These are phyloP conservation scores for Xenentodon cancila DNA, from an alignment of 2,797 vertebrate species.

Conservation along the genomic window DNA sequence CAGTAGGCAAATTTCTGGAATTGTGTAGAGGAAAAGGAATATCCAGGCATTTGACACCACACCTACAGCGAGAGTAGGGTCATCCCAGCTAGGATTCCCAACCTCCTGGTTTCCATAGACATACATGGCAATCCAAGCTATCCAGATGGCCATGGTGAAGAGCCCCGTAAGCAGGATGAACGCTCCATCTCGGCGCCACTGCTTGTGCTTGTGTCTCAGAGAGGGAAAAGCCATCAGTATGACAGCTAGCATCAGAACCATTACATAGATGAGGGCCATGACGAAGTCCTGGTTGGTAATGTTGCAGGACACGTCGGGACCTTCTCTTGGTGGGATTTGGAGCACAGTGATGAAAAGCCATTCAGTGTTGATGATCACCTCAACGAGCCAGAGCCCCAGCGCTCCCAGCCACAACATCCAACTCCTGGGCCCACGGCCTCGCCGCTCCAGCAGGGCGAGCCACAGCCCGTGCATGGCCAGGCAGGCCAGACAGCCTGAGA, in stretches of 20 bases:
- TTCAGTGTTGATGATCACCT: conserved; percentile 92
- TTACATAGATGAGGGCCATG: conserved; percentile 90
- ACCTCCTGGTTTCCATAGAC: conserved; percentile 80
- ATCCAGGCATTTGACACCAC: conserved; percentile 87
- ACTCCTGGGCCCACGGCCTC: conserved; percentile 77
- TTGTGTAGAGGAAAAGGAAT: conserved; percentile 87
- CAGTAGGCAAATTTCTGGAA: conserved; percentile 89
- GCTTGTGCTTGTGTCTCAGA: conserved; percentile 82
- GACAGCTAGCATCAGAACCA: conserved; percentile 85
- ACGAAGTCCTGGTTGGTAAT: conserved; percentile 89
- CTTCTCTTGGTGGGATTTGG: conserved; percentile 6
- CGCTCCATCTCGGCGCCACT: conserved; percentile 82
- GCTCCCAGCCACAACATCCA: conserved; percentile 85
- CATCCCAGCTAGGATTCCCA: conserved; percentile 83
- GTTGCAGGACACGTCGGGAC: conserved; percentile 72
- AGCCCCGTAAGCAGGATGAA: conserved; percentile 86
- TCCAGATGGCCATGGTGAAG: conserved; percentile 87
- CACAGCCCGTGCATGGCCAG: conserved; percentile 86
- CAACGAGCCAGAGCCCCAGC: conserved; percentile 85
- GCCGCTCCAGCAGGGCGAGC: conserved; percentile 83
- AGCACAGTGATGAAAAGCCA: conserved; percentile 90
- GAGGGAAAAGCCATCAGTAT: conserved; percentile 77
- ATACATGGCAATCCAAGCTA: conserved; percentile 90
- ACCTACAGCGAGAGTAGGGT: conserved; percentile 90
- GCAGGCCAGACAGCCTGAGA: conserved; percentile 89